Percentiles rank a stretch among this genome's conserved stretches.
These are phyloP conservation scores for Serinus canaria DNA, from an alignment of 2,113 vertebrate species.

Conservation along the genomic window DNA sequence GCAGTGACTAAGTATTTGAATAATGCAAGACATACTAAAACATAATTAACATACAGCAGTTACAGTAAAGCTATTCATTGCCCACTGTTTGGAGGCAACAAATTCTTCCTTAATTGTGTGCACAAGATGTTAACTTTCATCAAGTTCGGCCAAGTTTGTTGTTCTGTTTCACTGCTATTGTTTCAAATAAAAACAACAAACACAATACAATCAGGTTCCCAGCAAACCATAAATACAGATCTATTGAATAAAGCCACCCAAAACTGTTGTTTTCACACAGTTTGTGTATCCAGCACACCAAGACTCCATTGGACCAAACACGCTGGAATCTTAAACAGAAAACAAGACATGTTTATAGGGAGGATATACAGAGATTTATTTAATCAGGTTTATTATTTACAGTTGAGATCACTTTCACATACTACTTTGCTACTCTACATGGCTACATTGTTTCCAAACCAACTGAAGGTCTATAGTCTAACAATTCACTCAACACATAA, in stretches of 20 bases:
- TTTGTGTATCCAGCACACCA: neutral
- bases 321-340: neutral
- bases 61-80: neutral
- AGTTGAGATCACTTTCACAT: slow-evolving; percentile 79
- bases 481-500: slow-evolving; percentile 72
- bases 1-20: neutral
- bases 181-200: neutral
- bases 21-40: neutral
- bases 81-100: neutral
- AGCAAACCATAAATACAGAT: neutral
- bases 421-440: slow-evolving; percentile 73
- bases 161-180: neutral
- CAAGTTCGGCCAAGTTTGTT: neutral
- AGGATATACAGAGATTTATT: slow-evolving; percentile 82
- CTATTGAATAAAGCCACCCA: neutral
- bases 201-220: neutral
- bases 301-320: neutral
- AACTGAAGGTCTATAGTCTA: slow-evolving; percentile 69
- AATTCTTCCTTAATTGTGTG: neutral
- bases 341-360: slow-evolving; percentile 45
- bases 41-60: neutral
- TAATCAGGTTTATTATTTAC: slow-evolving; percentile 84
- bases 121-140: neutral
- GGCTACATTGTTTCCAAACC: slow-evolving; percentile 75
- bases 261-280: neutral